phyloP scores from a whole-genome alignment of 2,888 invertebrate genomes.

The Molorchus minor region DNA sequence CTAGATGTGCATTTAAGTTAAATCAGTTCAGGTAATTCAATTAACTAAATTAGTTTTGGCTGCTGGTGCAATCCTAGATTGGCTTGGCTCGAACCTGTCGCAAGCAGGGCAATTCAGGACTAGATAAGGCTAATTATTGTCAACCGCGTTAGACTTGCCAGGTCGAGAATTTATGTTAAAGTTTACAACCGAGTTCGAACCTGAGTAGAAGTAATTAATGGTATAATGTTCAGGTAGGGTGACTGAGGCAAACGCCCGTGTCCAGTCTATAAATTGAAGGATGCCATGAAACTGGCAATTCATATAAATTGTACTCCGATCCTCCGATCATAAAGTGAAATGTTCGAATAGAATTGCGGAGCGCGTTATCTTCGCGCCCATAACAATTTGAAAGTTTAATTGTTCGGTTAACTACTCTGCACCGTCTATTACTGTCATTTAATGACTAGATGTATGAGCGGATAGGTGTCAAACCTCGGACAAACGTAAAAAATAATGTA shows the following conservation, averaged over 20 bases:
- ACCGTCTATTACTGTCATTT: conserved; percentile 57
- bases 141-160: conserved; percentile 10
- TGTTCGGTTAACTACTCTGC: conserved; percentile 59
- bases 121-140: conserved; percentile 17
- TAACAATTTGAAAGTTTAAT: conserved; percentile 60
- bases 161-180: conserved; percentile 2
- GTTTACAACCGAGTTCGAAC: conserved; percentile 24
- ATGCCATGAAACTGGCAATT: conserved; percentile 46
- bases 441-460: conserved; percentile 52
- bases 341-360: conserved; percentile 55
- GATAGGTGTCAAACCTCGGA: conserved; percentile 29
- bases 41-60: too few relatives aligned
- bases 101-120: conserved; percentile 16
- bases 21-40: too few relatives aligned
- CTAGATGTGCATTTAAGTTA: too few relatives aligned
- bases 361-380: conserved; percentile 56
- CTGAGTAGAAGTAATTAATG: conserved; percentile 39
- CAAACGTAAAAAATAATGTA: conserved; percentile 33
- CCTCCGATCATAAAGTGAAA: conserved; percentile 59
- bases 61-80: too few relatives aligned
- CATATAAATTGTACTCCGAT: conserved; percentile 58
- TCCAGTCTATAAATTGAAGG: conserved; percentile 43
- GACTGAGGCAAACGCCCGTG: conserved; percentile 33
- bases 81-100: too few relatives aligned
- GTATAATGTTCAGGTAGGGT: conserved; percentile 44